These are phyloP conservation scores for Trichopria drosophilae DNA, from an alignment of 2,888 invertebrate genomes.

Conservation along the genomic window DNA sequence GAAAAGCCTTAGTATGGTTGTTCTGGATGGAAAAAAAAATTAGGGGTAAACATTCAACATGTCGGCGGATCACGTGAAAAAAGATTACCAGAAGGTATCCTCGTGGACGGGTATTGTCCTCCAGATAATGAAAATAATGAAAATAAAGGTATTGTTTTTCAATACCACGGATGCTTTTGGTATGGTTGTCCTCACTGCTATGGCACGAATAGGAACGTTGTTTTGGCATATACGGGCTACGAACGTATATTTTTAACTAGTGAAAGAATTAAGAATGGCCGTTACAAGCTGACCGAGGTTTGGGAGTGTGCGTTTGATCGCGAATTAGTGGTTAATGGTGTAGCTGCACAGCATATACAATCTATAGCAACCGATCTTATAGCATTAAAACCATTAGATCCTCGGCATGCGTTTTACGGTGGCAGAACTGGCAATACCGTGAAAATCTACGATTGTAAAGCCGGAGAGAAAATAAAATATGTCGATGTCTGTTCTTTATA, in stretches of 20 bases:
- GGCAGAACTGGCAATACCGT: constrained; percentile 6
- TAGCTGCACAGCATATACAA: too few relatives aligned
- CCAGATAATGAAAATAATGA: too few relatives aligned
- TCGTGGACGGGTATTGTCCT: constrained; percentile 21
- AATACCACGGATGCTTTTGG: too few relatives aligned
- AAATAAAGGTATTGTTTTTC: too few relatives aligned
- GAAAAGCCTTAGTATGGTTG: constrained; percentile 36
- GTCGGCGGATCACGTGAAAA: constrained; percentile 4
- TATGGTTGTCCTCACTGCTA: constrained; percentile 13
- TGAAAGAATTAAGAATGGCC: background rate
- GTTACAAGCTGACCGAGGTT: background rate
- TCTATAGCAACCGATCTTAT: too few relatives aligned
- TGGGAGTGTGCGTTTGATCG: constrained; percentile 11
- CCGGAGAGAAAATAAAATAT: constrained; percentile 12
- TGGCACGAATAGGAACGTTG: too few relatives aligned
- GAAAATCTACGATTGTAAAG: background rate
- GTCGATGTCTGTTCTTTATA: constrained; percentile 14
- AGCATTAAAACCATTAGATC: background rate
- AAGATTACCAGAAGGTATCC: background rate
- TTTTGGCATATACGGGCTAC: constrained; percentile 2
- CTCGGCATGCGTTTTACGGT: constrained; percentile 11
- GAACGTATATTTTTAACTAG: background rate
- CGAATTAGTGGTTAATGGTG: too few relatives aligned
- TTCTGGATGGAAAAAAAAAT: too few relatives aligned
- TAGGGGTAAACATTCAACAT: too few relatives aligned